Evolutionary conservation across 2,888 invertebrate species (phyloP).

Genomic region (Pecten maximus): DNA sequence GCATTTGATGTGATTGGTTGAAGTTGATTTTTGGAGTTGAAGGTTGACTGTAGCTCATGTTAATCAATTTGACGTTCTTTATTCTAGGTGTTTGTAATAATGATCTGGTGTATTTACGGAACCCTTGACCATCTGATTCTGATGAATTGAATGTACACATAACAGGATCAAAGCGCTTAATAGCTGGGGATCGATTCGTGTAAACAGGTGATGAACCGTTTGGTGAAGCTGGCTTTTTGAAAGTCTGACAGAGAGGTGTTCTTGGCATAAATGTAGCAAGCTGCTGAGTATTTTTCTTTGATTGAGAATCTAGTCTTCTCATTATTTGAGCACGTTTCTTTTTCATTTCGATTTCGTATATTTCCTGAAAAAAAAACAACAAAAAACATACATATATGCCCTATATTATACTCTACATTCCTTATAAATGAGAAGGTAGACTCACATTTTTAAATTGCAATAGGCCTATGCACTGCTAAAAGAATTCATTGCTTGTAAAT

Average conservation of each 20-base stretch:
- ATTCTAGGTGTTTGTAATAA: constrained; percentile 33
- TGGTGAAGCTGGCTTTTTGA: constrained; percentile 12
- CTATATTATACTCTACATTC: no score
- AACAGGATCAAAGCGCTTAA: neutral
- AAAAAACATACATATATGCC: no score
- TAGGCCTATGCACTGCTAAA: no score
- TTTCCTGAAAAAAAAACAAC: constrained; percentile 11
- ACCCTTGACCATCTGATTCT: neutral
- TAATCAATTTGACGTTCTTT: constrained; percentile 37
- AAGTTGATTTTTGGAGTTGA: constrained; percentile 40
- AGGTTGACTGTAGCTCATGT: constrained; percentile 46
- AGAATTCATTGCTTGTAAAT: no score
- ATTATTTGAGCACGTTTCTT: neutral
- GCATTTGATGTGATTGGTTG: neutral
- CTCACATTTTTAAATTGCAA: no score
- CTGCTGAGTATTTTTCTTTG: neutral
- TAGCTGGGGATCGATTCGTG: neutral
- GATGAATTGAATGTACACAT: neutral
- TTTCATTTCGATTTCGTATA: neutral
- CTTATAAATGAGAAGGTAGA: no score
- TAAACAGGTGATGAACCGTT: neutral
- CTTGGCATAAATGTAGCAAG: neutral
- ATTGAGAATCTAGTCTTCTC: neutral
- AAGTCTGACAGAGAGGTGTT: constrained; percentile 14
- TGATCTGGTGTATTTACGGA: neutral